phyloP scores from a whole-genome alignment of 2,113 vertebrate species.

The Onychostruthus taczanowskii region DNA sequence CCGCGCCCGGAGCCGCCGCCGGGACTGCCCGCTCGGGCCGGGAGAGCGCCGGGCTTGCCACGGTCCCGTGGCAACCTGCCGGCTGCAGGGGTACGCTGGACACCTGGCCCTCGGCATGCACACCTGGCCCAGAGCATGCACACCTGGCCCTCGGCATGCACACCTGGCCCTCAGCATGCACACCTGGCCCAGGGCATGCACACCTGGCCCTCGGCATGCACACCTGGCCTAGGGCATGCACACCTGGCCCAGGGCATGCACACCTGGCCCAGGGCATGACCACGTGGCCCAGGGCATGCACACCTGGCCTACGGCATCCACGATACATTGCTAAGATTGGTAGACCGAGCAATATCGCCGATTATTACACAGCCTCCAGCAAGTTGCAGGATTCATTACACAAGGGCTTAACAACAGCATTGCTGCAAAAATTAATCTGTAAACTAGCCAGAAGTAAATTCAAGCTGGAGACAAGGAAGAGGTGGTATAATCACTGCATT shows the following conservation, averaged over 20 bases:
- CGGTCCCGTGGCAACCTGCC: rapidly evolving
- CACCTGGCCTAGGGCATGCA: too few relatives aligned
- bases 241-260: neutral
- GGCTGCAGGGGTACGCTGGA: rapidly evolving
- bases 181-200: too few relatives aligned
- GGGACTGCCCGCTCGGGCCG: rapidly evolving
- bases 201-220: too few relatives aligned
- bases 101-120: neutral
- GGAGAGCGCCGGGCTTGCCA: rapidly evolving
- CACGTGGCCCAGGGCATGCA: too few relatives aligned
- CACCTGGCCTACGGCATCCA: too few relatives aligned
- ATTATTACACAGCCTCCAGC: too few relatives aligned
- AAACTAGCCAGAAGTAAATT: neutral
- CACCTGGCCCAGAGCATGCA: neutral
- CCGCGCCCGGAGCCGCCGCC: too few relatives aligned
- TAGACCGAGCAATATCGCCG: neutral
- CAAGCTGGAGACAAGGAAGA: neutral
- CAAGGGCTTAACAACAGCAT: neutral
- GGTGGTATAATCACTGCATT: too few relatives aligned
- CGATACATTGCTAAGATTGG: too few relatives aligned
- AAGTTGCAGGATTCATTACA: neutral
- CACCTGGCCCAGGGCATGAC: rapidly evolving
- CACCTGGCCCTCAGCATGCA: too few relatives aligned
- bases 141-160: too few relatives aligned
- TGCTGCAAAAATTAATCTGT: neutral